Evolutionary conservation across 1,140 invertebrate genomes (phyloP).

Genomic region (Drosophila azteca): DNA sequence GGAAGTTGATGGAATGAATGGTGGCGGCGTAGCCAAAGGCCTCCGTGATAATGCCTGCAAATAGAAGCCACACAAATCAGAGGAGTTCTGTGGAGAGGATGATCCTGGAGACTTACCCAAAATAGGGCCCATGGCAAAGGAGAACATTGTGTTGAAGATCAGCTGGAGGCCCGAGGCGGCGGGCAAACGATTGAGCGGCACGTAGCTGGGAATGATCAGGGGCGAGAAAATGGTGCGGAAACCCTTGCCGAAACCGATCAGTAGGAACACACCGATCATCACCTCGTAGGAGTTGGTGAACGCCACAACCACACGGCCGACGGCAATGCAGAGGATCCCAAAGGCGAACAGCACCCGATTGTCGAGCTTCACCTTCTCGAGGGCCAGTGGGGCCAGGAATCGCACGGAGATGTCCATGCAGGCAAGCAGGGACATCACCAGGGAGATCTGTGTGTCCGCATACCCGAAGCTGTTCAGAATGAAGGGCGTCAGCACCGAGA

Average conservation of each 20-base stretch:
- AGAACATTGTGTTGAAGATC: constrained; percentile 86
- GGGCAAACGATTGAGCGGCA: constrained; percentile 86
- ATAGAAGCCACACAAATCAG: background rate
- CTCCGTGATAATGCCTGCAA: constrained; percentile 61
- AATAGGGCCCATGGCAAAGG: constrained; percentile 86
- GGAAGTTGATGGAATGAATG: constrained; percentile 65
- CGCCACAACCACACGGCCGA: constrained; percentile 84
- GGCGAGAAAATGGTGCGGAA: constrained; percentile 88
- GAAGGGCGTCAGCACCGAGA: constrained; percentile 88
- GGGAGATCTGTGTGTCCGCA: constrained; percentile 85
- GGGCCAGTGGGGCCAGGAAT: constrained; percentile 86
- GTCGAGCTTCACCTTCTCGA: constrained; percentile 86
- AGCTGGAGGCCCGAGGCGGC: constrained; percentile 88
- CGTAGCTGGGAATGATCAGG: constrained; percentile 88
- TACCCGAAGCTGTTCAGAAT: constrained; percentile 87
- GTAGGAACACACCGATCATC: constrained; percentile 60
- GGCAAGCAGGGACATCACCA: constrained; percentile 86
- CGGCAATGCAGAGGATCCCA: constrained; percentile 87
- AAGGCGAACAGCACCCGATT: constrained; percentile 88
- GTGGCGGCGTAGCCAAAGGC: constrained; percentile 61
- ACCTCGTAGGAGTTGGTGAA: constrained; percentile 63
- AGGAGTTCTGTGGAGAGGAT: no score
- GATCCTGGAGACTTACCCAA: constrained; percentile 84
- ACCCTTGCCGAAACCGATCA: constrained; percentile 88
- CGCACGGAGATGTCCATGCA: constrained; percentile 86